These are phyloP conservation scores for Ciconia maguari DNA, from an alignment of 2,113 vertebrate species.

Conservation along the genomic window DNA sequence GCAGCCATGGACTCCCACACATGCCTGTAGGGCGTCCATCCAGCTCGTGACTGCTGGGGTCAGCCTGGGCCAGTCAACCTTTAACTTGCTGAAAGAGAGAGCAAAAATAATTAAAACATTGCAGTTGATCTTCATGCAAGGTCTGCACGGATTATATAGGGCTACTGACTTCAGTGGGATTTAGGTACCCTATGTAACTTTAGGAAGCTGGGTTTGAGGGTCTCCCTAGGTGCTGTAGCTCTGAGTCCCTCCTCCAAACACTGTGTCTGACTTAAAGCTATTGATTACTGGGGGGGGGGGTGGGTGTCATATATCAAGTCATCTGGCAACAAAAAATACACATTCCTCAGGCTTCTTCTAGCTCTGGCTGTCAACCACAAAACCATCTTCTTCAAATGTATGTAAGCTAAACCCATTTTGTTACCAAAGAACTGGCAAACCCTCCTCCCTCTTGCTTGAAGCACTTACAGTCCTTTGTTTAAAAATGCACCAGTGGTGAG, in stretches of 20 bases:
- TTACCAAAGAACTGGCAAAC: not conserved
- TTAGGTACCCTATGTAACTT: not conserved
- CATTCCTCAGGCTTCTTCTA: not conserved
- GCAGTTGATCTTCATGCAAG: not conserved
- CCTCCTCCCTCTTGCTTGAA: not conserved
- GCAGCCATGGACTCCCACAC: not conserved
- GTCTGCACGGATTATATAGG: accelerated
- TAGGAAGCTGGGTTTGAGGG: not conserved
- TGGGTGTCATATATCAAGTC: not conserved
- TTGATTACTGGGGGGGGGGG: not conserved
- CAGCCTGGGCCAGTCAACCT: not conserved
- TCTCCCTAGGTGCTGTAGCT: not conserved
- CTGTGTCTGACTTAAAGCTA: not conserved
- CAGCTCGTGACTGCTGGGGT: not conserved
- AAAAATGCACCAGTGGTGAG: not conserved
- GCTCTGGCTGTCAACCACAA: not conserved
- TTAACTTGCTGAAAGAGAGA: not conserved
- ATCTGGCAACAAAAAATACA: not conserved
- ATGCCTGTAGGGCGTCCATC: accelerated
- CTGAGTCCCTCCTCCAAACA: not conserved
- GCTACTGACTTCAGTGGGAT: not conserved
- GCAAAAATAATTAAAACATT: not conserved
- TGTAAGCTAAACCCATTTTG: not conserved
- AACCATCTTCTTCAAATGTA: not conserved
- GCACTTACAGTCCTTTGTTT: not conserved